phyloP scores from a whole-genome alignment of 2,888 invertebrate genomes.

The Monoplex corrugatus region DNA sequence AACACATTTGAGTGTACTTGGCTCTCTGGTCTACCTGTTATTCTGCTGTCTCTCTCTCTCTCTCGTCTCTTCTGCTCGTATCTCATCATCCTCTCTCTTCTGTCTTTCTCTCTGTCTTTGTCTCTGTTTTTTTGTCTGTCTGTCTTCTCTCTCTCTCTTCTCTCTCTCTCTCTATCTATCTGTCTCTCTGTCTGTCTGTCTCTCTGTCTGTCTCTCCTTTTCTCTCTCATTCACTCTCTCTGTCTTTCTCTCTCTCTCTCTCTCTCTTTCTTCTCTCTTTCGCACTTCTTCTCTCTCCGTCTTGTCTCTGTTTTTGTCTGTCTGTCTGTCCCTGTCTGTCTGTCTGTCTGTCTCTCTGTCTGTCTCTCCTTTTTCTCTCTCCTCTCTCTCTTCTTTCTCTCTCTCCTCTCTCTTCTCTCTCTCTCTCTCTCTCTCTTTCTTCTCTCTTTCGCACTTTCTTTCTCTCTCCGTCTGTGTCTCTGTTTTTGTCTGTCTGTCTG shows the following conservation, averaged over 20 bases:
- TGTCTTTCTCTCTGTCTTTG: neutral
- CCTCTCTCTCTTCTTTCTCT: neutral
- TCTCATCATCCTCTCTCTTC: neutral
- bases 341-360: neutral
- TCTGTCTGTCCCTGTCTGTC: neutral
- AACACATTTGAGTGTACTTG: neutral
- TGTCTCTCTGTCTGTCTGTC: neutral
- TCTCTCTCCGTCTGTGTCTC: neutral
- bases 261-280: neutral
- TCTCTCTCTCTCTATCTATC: neutral
- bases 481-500: neutral
- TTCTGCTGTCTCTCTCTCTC: neutral
- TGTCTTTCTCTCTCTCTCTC: neutral
- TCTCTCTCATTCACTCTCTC: neutral
- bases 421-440: neutral
- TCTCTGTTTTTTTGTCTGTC: neutral
- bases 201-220: neutral
- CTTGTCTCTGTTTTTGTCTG: neutral
- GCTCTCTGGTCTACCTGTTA: neutral
- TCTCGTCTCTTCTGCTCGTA: neutral
- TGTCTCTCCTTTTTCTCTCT: neutral
- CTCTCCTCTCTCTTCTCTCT: neutral
- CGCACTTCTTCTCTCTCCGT: neutral
- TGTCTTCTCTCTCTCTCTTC: neutral
- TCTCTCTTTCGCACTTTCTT: neutral